Percentiles rank a stretch among this genome's conserved stretches.
Conservation (phyloP, 2,797 vertebrate genomes). For the Catamblyrhynchus diadema region DNA sequence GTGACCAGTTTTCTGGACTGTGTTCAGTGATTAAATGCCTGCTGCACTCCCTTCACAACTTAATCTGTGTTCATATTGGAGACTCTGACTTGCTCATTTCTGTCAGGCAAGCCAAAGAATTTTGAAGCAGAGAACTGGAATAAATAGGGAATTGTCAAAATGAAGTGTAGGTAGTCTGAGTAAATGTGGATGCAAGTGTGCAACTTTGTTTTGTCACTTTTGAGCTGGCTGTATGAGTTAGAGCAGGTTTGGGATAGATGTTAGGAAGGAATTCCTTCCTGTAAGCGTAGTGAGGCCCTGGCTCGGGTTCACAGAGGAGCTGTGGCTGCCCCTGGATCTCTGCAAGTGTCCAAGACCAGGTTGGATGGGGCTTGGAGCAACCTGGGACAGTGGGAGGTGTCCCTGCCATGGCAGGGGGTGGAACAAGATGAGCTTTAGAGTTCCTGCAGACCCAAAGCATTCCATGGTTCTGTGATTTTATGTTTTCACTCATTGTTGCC, state of each 20-base stretch:
- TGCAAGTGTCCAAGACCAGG: neutral
- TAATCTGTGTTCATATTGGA: rapidly evolving
- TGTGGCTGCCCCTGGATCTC: neutral
- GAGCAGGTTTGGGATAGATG: neutral
- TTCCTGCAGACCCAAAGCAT: neutral
- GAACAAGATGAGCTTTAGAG: neutral
- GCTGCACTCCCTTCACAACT: neutral
- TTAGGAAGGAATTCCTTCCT: neutral
- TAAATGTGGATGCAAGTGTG: neutral
- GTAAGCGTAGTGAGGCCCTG: rapidly evolving
- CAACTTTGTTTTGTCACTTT: neutral
- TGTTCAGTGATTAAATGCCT: neutral
- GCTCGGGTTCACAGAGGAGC: neutral
- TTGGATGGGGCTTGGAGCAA: rapidly evolving
- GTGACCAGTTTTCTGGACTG: neutral
- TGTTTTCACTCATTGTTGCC: neutral
- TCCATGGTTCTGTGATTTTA: neutral
- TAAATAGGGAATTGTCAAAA: neutral
- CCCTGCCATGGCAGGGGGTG: neutral
- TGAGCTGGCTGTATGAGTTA: neutral
- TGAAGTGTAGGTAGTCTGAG: neutral
- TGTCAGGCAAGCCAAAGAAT: neutral
- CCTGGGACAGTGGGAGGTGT: neutral
- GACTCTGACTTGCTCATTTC: neutral
- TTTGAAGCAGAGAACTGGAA: neutral